These are phyloP conservation scores for Dicranocentrus wangi DNA, from an alignment of 2,888 invertebrate species.

Conservation along the genomic window DNA sequence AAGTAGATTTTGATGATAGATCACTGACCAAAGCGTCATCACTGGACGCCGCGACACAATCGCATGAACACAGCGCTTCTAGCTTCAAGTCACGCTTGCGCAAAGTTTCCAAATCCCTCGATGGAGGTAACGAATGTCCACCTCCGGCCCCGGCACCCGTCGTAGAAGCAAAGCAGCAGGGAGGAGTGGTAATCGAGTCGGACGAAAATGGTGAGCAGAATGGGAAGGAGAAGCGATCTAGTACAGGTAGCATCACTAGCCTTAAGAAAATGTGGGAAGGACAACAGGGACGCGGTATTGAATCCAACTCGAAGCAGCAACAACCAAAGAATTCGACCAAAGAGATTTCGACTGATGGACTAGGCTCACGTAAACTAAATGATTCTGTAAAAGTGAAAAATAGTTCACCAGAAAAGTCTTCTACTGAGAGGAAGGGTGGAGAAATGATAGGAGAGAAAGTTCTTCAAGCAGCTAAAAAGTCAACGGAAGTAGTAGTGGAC, in stretches of 20 bases:
- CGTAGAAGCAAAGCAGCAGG: constrained; percentile 50
- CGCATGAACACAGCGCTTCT: constrained; percentile 70
- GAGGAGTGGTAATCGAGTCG: constrained; percentile 22
- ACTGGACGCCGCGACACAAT: constrained; percentile 32
- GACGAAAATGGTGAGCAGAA: constrained; percentile 74
- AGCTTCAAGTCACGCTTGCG: constrained; percentile 86
- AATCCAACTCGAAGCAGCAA: constrained; percentile 55
- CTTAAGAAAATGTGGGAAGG: constrained; percentile 94
- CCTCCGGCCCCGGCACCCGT: not conserved
- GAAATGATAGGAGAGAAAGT: constrained; percentile 4
- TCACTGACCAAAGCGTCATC: constrained; percentile 49
- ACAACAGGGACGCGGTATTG: constrained; percentile 58
- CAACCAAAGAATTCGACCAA: constrained; percentile 61
- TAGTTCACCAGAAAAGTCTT: constrained; percentile 32
- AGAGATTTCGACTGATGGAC: constrained; percentile 75
- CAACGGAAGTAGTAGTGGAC: constrained; percentile 26
- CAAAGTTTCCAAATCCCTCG: constrained; percentile 79
- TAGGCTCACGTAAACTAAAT: constrained; percentile 49
- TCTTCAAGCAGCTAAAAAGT: constrained; percentile 26
- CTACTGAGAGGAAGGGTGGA: constrained; percentile 19
- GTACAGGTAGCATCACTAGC: constrained; percentile 93
- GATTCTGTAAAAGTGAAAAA: constrained; percentile 41
- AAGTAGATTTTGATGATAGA: constrained; percentile 33
- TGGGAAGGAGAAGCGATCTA: constrained; percentile 88
- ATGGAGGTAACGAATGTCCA: constrained; percentile 56